Evolutionary conservation across 2,888 invertebrate genomes (phyloP).

Genomic region (Ethmia dodecea): DNA sequence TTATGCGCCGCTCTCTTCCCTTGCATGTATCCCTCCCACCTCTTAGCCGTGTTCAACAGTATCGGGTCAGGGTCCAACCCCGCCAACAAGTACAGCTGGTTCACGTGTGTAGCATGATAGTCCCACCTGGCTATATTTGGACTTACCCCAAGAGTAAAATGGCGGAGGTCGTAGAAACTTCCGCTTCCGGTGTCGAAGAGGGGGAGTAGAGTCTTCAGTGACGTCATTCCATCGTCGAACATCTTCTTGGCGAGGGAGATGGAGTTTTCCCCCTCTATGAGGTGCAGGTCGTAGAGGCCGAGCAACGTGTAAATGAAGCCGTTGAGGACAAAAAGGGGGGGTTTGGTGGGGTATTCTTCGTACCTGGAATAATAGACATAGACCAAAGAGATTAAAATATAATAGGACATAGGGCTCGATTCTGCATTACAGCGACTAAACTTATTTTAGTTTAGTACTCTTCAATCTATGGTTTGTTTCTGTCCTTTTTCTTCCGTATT

Average conservation of each 20-base stretch:
- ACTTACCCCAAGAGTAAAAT: slow-evolving; percentile 91
- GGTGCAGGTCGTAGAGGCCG: slow-evolving; percentile 96
- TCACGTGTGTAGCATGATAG: slow-evolving; percentile 98
- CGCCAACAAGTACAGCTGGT: slow-evolving; percentile 92
- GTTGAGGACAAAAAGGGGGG: slow-evolving; percentile 96
- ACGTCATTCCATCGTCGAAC: slow-evolving; percentile 87
- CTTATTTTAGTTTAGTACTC: too few species aligned
- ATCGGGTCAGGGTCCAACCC: slow-evolving; percentile 91
- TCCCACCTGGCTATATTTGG: slow-evolving; percentile 99
- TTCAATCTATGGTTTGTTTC: too few species aligned
- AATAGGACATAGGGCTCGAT: too few species aligned
- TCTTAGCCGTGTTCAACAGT: slow-evolving; percentile 88
- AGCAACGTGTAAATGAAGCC: slow-evolving; percentile 98
- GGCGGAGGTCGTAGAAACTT: slow-evolving; percentile 96
- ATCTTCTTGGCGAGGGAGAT: slow-evolving; percentile 85
- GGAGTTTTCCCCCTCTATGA: slow-evolving; percentile 83
- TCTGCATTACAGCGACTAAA: too few species aligned
- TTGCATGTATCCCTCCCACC: slow-evolving; percentile 97
- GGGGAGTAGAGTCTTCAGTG: background rate
- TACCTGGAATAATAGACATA: slow-evolving; percentile 84
- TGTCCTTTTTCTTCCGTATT: too few species aligned
- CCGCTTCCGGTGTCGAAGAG: slow-evolving; percentile 76
- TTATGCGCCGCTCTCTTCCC: slow-evolving; percentile 97
- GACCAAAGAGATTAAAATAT: too few species aligned
- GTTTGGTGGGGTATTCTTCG: slow-evolving; percentile 98